Base-by-base conservation (phyloP, 2,888 invertebrate genomes). In the Acronicta aceris region DNA sequence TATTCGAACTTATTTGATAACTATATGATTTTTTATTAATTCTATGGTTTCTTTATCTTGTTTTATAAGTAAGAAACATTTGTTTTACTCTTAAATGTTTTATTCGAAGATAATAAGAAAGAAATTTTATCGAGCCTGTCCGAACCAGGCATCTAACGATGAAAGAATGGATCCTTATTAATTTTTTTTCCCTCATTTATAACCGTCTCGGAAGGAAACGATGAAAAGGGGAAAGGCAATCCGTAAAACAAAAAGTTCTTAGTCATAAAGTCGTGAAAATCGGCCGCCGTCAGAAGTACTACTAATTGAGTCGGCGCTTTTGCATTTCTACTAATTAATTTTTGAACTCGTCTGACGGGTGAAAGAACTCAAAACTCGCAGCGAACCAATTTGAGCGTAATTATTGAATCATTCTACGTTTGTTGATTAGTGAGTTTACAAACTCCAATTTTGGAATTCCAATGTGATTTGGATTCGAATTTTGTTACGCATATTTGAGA, bases 321-420 rank as follows among this genome's bases (percentile, higher is more conserved):
- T 79, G 75, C 83, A 81, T 83, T 84, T 83, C 80, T 68, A 76
- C 81, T 88, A 89, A 89, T 88, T 88, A 88, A 87, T 87, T 88
- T 88, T 86, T 88, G 87, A 88, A 87, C 81, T 82, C 74, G 55
- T 48, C 77, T 75, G 79, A 74, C 77, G 77, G 76, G 64, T 74
- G 70, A 78, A 81, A 78, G 80, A 83, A 79, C 76, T 79, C 62
- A 41, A 47, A 71, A 77, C 76, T 79, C 58, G 50, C 30, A 63
- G 65, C 59, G 47, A 71, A 66, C 81, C 82, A 86, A 84, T 85
- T 86, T 81, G 61, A 72, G 62, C 75, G 78, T 81, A 86, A 84
- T 86, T 85, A 87, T 80, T 80, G 77, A 84, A 87, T 85, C 83
- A 83, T 83, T 80, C 80, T 74, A 74, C 79, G 50, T 65, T 72